Percentiles rank a stretch among this genome's conserved stretches.
Conservation (phyloP, 2,113 vertebrate species). For the Osmerus mordax region DNA sequence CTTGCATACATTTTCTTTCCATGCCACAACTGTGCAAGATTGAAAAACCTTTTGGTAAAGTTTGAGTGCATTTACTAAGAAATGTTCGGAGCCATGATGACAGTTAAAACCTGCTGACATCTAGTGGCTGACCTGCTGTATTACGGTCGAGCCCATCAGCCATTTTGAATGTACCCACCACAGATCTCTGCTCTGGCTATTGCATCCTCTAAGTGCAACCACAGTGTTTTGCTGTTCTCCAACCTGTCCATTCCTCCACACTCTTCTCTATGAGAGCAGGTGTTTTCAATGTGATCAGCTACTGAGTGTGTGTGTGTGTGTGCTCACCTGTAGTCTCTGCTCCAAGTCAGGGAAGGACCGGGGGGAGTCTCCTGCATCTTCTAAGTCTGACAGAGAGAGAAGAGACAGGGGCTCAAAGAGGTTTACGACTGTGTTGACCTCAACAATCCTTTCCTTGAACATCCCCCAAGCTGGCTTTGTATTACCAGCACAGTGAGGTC, state of each 20-base stretch:
- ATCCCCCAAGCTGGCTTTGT: too few relatives aligned
- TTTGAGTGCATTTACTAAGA: too few relatives aligned
- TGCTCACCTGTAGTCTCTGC: constrained; percentile 61
- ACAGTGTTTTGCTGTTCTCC: too few relatives aligned
- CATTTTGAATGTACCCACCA: too few relatives aligned
- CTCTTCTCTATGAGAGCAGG: too few relatives aligned
- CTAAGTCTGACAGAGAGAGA: constrained; percentile 43
- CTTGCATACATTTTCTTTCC: not conserved
- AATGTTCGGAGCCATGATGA: too few relatives aligned
- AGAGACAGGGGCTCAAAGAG: not conserved
- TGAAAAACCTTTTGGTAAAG: too few relatives aligned
- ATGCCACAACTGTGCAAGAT: too few relatives aligned
- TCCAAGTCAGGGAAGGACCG: constrained; percentile 63
- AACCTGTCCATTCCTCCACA: too few relatives aligned
- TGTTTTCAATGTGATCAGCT: not conserved
- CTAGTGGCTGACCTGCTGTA: not conserved
- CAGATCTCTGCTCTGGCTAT: too few relatives aligned
- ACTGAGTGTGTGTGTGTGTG: constrained; percentile 10
- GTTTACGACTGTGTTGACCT: not conserved
- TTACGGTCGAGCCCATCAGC: not conserved
- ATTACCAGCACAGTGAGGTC: too few relatives aligned
- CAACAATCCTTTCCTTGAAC: not conserved
- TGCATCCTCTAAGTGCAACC: too few relatives aligned
- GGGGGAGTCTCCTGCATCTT: constrained; percentile 56
- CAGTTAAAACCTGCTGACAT: constrained; percentile 8